A percentile compares a stretch with the other conserved stretches of the same genome.
phyloP scores from a whole-genome alignment of 2,888 invertebrate species.

The Drosophila nr. perissopoda region DNA sequence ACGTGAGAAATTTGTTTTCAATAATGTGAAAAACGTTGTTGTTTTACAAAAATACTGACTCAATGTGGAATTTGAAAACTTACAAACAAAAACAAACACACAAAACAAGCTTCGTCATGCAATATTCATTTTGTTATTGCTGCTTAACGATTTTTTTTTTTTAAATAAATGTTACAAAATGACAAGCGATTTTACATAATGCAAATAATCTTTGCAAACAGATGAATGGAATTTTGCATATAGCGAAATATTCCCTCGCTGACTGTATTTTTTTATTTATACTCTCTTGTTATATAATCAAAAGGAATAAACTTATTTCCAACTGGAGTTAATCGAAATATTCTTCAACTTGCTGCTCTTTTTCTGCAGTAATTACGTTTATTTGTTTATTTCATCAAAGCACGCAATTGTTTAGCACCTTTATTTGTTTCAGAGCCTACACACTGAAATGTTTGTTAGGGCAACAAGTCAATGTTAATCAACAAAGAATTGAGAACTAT shows the following conservation, averaged over 20 bases:
- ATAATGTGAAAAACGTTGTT: conserved; percentile 40
- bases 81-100: neutral
- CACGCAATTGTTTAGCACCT: conserved; percentile 42
- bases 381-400: conserved; percentile 11
- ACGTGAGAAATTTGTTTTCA: conserved; percentile 56
- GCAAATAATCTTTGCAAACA: neutral
- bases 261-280: neutral
- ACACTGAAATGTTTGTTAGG: conserved; percentile 50
- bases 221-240: neutral
- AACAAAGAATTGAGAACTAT: conserved; percentile 13
- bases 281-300: neutral
- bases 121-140: neutral
- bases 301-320: neutral
- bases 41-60: neutral
- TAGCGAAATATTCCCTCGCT: neutral
- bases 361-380: neutral
- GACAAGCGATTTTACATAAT: neutral
- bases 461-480: conserved; percentile 22
- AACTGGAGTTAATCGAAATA: neutral
- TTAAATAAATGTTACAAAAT: neutral
- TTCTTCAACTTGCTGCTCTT: neutral
- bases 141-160: neutral
- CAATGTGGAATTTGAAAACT: neutral
- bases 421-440: conserved; percentile 39
- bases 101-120: neutral